Conservation (phyloP, 2,113 vertebrate genomes). For the Ictalurus punctatus region DNA sequence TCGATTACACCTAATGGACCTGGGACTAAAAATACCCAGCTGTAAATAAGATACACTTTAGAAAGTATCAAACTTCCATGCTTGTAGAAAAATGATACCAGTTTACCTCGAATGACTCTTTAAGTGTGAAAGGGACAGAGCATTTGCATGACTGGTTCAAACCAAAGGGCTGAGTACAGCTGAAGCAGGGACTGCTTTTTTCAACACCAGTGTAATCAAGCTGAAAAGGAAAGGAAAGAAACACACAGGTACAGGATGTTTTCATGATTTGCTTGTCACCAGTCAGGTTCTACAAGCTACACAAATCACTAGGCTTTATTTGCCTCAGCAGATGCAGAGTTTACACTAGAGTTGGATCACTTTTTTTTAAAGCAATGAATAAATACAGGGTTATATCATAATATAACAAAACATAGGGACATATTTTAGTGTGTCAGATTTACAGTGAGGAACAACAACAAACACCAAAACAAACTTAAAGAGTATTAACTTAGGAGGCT, state of each 20-base stretch:
- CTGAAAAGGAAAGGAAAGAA: constrained; percentile 66
- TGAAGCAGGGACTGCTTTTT: constrained; percentile 79
- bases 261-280: background rate
- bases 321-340: constrained; percentile 9
- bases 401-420: background rate
- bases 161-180: constrained; percentile 79
- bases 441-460: background rate
- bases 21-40: constrained; percentile 2
- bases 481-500: too few species aligned
- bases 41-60: background rate
- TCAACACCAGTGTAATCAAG: constrained; percentile 93
- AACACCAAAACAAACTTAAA: background rate
- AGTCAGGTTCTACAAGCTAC: constrained; percentile 10
- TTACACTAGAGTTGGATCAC: background rate
- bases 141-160: constrained; percentile 82
- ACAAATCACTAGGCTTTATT: background rate
- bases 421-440: background rate
- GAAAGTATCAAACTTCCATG: background rate
- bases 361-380: background rate
- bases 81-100: too few species aligned
- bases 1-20: constrained; percentile 15
- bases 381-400: background rate
- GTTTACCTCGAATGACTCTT: constrained; percentile 88
- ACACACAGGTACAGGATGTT: background rate
- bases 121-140: constrained; percentile 80